Conservation (phyloP, 2,797 vertebrate genomes). For the Etheostoma nigrum region DNA sequence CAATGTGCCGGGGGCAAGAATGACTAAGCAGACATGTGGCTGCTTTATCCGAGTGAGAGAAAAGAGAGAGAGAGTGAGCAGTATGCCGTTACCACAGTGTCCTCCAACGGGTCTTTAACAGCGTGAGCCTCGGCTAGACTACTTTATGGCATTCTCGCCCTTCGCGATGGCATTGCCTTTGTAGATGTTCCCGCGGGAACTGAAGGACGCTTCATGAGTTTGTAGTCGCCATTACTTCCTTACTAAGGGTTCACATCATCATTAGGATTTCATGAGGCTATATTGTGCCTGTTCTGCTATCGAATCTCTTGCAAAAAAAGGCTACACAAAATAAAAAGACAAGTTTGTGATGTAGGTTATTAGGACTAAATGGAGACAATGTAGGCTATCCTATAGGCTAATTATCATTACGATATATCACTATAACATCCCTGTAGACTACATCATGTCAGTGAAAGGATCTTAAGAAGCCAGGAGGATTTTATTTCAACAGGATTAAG, state of each 20-base stretch:
- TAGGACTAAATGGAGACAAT: no score
- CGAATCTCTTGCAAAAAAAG: neutral
- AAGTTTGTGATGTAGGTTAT: neutral
- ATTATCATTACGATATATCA: neutral
- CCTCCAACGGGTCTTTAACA: neutral
- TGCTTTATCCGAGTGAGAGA: neutral
- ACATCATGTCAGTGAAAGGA: neutral
- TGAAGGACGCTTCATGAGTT: neutral
- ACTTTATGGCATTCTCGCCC: neutral
- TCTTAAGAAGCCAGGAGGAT: neutral
- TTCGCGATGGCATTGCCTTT: neutral
- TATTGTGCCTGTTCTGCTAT: neutral
- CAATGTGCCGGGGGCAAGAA: constrained; percentile 22
- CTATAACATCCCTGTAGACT: neutral
- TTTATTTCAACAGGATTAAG: neutral
- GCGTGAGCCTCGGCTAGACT: fast-evolving
- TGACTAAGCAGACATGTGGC: constrained; percentile 26
- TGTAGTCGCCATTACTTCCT: constrained; percentile 5
- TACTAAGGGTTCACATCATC: neutral
- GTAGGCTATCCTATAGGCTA: neutral
- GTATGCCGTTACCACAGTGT: neutral
- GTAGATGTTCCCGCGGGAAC: neutral
- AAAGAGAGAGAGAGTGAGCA: no score
- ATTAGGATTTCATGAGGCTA: no score
- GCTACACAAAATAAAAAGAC: neutral